These are phyloP conservation scores for Otocyon megalotis DNA, from an alignment of 2,113 vertebrate species.

Conservation along the genomic window DNA sequence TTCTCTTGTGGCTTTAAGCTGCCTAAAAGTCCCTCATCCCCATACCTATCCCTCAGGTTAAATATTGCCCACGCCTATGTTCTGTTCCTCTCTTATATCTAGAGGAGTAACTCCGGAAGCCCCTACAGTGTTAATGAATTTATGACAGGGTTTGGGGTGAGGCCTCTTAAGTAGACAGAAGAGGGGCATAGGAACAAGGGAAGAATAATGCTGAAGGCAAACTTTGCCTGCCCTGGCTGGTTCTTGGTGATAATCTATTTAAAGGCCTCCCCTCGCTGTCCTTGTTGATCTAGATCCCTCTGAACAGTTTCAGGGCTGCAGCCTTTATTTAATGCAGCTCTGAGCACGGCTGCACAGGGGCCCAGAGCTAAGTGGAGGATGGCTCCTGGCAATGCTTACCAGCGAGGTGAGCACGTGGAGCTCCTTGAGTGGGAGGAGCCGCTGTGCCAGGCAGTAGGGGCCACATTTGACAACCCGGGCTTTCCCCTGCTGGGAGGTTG, in stretches of 20 bases:
- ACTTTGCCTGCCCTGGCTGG: neutral
- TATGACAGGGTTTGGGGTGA: neutral
- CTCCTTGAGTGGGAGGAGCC: neutral
- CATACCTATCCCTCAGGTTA: neutral
- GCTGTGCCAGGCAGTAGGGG: neutral
- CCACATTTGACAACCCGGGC: neutral
- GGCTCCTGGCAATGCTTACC: neutral
- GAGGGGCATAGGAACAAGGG: neutral
- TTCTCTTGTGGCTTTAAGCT: neutral
- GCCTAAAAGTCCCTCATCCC: neutral
- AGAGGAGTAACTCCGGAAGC: neutral
- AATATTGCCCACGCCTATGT: neutral
- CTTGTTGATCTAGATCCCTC: constrained; percentile 16
- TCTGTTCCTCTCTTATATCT: neutral
- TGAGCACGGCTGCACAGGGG: constrained; percentile 6
- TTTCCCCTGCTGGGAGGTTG: neutral
- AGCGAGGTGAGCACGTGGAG: neutral
- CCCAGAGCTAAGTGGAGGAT: neutral
- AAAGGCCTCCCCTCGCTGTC: constrained; percentile 10
- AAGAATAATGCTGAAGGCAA: neutral
- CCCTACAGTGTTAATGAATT: neutral
- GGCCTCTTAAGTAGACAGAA: neutral
- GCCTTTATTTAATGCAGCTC: constrained; percentile 49
- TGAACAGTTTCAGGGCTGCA: constrained; percentile 58
- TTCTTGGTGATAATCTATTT: constrained; percentile 8